These are phyloP conservation scores for Drosophila lowei DNA, from an alignment of 1,140 invertebrate species.

Conservation along the genomic window DNA sequence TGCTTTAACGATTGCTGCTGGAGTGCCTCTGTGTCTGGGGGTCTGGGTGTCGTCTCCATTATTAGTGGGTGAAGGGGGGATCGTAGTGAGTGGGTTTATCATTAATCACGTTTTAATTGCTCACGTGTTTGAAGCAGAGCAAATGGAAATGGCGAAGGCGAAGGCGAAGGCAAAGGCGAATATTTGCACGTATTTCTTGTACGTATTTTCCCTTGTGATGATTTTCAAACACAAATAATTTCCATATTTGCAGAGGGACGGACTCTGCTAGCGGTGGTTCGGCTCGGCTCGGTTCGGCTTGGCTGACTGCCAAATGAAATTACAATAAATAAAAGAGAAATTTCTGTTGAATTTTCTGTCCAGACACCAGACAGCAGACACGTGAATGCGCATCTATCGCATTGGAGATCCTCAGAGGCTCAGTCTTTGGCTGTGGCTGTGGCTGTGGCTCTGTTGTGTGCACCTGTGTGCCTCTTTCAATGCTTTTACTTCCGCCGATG, in stretches of 20 bases:
- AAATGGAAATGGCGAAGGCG: background rate
- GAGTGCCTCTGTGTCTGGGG: background rate
- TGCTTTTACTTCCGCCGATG: slow-evolving; percentile 69
- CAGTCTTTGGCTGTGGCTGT: background rate
- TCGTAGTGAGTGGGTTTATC: too few relatives aligned
- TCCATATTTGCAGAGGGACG: slow-evolving; percentile 60
- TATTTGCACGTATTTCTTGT: slow-evolving; percentile 25
- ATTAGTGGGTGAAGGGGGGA: background rate
- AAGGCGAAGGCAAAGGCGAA: too few relatives aligned
- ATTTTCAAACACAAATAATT: slow-evolving; percentile 50
- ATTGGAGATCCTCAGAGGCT: background rate
- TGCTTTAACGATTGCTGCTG: background rate
- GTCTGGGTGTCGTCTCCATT: too few relatives aligned
- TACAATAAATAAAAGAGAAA: slow-evolving; percentile 78
- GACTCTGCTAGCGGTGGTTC: background rate
- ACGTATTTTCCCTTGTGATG: slow-evolving; percentile 19
- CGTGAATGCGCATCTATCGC: background rate
- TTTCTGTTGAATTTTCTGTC: slow-evolving; percentile 45
- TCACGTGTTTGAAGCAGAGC: slow-evolving; percentile 31
- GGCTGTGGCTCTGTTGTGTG: slow-evolving; percentile 20
- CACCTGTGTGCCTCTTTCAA: slow-evolving; percentile 39
- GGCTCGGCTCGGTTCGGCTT: background rate
- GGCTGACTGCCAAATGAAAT: slow-evolving; percentile 32
- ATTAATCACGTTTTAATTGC: slow-evolving; percentile 54
- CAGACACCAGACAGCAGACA: slow-evolving; percentile 5